phyloP scores from a whole-genome alignment of 1,140 invertebrate species.

The Drosophila rhopaloa region DNA sequence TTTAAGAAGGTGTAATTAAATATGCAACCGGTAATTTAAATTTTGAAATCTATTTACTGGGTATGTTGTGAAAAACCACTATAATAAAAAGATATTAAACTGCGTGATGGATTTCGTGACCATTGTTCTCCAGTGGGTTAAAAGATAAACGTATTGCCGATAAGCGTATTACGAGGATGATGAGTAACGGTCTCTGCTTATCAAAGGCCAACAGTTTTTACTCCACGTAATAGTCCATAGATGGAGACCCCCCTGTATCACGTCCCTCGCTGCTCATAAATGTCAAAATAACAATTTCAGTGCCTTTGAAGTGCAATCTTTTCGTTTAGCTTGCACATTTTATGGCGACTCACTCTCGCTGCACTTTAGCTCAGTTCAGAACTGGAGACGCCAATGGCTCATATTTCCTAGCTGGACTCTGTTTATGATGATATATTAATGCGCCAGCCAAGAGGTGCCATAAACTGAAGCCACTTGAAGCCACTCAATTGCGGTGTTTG shows the following conservation, averaged over 20 bases:
- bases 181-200: constrained; percentile 32
- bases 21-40: too few relatives aligned
- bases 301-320: constrained; percentile 38
- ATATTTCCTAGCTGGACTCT: constrained; percentile 45
- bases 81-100: neutral
- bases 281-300: constrained; percentile 45
- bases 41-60: too few relatives aligned
- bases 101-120: neutral
- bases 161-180: constrained; percentile 14
- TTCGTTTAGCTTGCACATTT: constrained; percentile 66
- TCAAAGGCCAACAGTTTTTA: constrained; percentile 20
- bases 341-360: constrained; percentile 43
- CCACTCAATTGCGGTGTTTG: constrained; percentile 5
- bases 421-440: constrained; percentile 81
- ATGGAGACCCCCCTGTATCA: constrained; percentile 1
- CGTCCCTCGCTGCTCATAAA: constrained; percentile 18
- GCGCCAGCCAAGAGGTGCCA: constrained; percentile 63
- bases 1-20: too few relatives aligned
- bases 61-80: too few relatives aligned
- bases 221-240: constrained; percentile 5
- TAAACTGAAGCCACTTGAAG: constrained; percentile 72
- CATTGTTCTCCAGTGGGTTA: neutral
- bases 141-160: constrained; percentile 7
- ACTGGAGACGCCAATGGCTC: constrained; percentile 44
- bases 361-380: constrained; percentile 12